A percentile compares a stretch with the other conserved stretches of the same genome.
phyloP scores from a whole-genome alignment of 2,113 vertebrate genomes.

The Phyllostomus discolor region DNA sequence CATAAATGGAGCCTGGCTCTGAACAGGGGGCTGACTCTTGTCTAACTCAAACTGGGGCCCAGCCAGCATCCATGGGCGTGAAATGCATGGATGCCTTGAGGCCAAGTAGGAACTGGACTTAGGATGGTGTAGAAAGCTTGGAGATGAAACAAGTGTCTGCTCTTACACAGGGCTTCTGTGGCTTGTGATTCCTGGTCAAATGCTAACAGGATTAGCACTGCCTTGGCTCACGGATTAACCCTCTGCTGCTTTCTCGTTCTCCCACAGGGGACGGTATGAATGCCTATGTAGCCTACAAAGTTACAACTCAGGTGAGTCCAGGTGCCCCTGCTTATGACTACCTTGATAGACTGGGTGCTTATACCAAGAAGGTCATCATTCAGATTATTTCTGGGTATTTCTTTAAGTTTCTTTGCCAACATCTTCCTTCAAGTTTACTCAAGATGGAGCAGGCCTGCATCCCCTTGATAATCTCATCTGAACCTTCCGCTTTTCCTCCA shows the following conservation, averaged over 20 bases:
- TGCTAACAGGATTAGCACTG: background rate
- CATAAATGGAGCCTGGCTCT: slow-evolving; percentile 56
- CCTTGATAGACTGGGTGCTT: background rate
- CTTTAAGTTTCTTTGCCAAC: slow-evolving; percentile 33
- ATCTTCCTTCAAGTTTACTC: slow-evolving; percentile 10
- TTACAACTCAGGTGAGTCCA: slow-evolving; percentile 91
- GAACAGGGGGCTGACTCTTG: slow-evolving; percentile 48
- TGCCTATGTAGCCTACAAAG: slow-evolving; percentile 97
- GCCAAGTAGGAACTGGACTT: slow-evolving; percentile 3
- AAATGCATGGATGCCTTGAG: background rate
- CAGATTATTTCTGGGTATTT: slow-evolving; percentile 3
- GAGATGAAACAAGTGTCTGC: background rate
- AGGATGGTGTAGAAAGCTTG: background rate
- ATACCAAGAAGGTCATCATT: background rate
- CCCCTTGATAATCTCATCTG: slow-evolving; percentile 8
- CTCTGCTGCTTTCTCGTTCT: slow-evolving; percentile 26
- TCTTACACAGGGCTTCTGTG: background rate
- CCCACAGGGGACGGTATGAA: slow-evolving; percentile 95
- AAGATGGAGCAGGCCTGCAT: background rate
- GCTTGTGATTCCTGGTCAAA: background rate
- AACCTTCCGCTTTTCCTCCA: background rate
- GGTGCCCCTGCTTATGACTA: background rate
- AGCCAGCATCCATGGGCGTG: background rate
- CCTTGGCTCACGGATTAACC: background rate
- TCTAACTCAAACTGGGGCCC: slow-evolving; percentile 41